phyloP scores from a whole-genome alignment of 2,888 invertebrate species.

The Polydrusus tereticollis region DNA sequence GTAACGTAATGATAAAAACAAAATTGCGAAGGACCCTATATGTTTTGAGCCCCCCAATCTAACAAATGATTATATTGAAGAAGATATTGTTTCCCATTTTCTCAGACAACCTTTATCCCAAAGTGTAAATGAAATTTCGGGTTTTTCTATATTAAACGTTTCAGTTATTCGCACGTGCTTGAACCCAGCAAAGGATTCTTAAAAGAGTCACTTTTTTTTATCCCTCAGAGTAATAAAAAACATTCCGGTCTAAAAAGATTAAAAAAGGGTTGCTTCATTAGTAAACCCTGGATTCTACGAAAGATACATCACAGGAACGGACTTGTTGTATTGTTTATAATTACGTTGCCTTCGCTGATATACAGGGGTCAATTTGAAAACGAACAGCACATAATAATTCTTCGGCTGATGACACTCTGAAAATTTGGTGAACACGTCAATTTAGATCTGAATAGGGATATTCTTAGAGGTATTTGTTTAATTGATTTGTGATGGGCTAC shows the following conservation, averaged over 20 bases:
- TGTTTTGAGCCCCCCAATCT: too few relatives aligned
- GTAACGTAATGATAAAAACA: too few relatives aligned
- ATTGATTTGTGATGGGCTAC: too few relatives aligned
- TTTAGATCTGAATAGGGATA: too few relatives aligned
- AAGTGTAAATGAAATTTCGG: not conserved
- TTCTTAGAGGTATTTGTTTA: too few relatives aligned
- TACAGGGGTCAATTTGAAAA: too few relatives aligned
- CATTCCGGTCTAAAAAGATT: not conserved
- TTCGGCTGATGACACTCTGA: too few relatives aligned
- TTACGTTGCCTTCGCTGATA: too few relatives aligned
- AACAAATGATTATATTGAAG: constrained; percentile 35
- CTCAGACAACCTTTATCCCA: not conserved
- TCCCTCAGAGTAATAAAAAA: not conserved
- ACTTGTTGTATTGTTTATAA: not conserved
- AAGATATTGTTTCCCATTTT: not conserved
- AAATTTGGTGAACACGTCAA: too few relatives aligned
- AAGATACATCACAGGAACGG: not conserved
- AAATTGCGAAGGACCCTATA: too few relatives aligned
- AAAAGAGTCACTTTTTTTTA: constrained; percentile 8
- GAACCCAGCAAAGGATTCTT: not conserved
- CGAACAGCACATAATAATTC: too few relatives aligned
- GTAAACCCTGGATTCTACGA: not conserved
- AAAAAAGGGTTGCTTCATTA: constrained; percentile 6
- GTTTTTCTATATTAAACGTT: not conserved
- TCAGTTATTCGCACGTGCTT: not conserved